A percentile compares a stretch with the other conserved stretches of the same genome.
Conservation (phyloP, 2,888 invertebrate species). For the Keiferia lycopersicella region DNA sequence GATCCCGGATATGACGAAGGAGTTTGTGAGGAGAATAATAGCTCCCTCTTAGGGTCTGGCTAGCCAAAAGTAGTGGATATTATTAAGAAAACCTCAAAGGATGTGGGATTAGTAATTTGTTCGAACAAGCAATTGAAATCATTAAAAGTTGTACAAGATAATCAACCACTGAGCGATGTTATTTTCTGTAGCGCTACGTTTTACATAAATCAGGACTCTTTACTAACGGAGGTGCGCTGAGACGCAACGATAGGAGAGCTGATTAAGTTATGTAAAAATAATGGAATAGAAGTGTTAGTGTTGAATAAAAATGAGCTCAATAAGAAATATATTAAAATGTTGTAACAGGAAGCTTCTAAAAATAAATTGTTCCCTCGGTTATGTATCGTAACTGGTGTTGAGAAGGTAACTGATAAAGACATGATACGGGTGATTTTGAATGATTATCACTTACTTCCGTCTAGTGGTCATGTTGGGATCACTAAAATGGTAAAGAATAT, state of each 20-base stretch:
- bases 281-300: background rate
- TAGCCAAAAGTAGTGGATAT: no score
- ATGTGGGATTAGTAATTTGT: no score
- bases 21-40: no score
- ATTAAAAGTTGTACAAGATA: no score
- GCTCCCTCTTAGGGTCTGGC: no score
- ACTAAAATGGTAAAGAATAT: background rate
- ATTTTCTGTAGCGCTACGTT: background rate
- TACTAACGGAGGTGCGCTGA: background rate
- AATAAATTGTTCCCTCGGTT: background rate
- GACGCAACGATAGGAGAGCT: background rate
- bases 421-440: background rate
- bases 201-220: background rate
- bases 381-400: background rate
- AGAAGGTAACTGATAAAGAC: background rate
- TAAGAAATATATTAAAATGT: background rate
- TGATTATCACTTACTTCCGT: background rate
- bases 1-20: no score
- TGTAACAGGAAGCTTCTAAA: background rate
- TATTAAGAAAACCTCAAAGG: no score
- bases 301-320: background rate
- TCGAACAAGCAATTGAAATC: no score
- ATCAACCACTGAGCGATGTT: background rate
- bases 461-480: slow-evolving; percentile 1
- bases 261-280: background rate